Base-by-base conservation (phyloP, 2,888 invertebrate genomes). In the Philopedon plagiatum region DNA sequence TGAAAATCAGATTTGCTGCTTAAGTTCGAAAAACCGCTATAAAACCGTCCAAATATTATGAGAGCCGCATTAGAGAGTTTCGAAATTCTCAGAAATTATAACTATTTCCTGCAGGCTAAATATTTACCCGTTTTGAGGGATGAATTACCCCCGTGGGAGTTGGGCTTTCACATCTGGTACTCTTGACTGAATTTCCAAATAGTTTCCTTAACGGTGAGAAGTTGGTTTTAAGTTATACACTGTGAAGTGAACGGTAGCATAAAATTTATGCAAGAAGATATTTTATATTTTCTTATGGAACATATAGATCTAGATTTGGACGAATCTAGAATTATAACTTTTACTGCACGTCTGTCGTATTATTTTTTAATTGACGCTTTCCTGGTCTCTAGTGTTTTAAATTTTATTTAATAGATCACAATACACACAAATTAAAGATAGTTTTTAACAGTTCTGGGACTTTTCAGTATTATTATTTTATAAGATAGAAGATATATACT, bases 41-140 rank as follows among this genome's bases (percentile, higher is more conserved):
- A 18, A 57, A 37, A 19, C 8, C 41, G 23, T 46, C 32, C 15
- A 62, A 61, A 46, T 62, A n/a, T 62, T 19, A 49, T 62, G 5
- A 49, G 23, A 62, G 29, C 19, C 37, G 39, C 37, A 8, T 41
- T 26, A n/a, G 26, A 13, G 61, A 21, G 9, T 15, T 61, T 23
- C 29, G 29, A 32, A 46, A 26, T 49, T 46, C 41, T 37, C 18
- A 18, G 49, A 46, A 67, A 46, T 67, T 49, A 23, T 9, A 67
- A 67, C 41, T 67, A 58, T 58, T 60, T 37, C 8, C 67, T 13
- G 21, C 13, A 34, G 21, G 44, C 32, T 26, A 67, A 67, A 67
- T 67, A 67, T 56, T 67, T 67, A 34, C 58, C 34, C 46, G 13
- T 21, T 54, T 54, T n/a, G 19, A 54, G 29, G 37, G 51, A 15